Conservation (phyloP, 1,140 invertebrate genomes). For the Spodoptera frugiperda region DNA sequence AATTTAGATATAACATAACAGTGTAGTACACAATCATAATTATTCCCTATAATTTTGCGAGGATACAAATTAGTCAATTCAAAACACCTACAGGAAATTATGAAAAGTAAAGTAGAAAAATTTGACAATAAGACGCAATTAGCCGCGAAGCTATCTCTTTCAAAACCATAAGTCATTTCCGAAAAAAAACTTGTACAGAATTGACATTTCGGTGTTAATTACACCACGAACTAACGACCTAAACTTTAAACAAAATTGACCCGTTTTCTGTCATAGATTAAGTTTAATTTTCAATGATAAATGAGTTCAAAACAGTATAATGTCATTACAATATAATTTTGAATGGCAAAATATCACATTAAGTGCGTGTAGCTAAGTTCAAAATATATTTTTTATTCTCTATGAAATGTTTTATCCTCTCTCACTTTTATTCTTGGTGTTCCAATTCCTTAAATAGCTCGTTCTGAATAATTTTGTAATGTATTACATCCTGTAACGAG, state of each 20-base stretch:
- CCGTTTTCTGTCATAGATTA: neutral
- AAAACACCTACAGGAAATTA: too few relatives aligned
- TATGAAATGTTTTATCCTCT: neutral
- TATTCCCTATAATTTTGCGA: too few relatives aligned
- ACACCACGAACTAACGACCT: constrained; percentile 6
- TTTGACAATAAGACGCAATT: too few relatives aligned
- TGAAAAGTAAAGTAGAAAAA: too few relatives aligned
- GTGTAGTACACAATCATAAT: too few relatives aligned
- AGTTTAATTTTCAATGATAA: neutral
- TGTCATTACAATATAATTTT: too few relatives aligned
- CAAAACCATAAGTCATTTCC: neutral
- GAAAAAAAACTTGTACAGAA: neutral
- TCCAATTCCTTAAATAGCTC: neutral
- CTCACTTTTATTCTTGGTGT: neutral
- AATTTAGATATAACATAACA: too few relatives aligned
- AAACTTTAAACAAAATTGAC: constrained; percentile 1
- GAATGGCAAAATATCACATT: too few relatives aligned
- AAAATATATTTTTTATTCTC: neutral
- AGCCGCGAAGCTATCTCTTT: too few relatives aligned
- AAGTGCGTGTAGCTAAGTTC: too few relatives aligned
- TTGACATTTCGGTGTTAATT: constrained; percentile 5
- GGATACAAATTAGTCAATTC: too few relatives aligned
- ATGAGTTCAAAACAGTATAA: too few relatives aligned
- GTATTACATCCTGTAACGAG: constrained; percentile 21
- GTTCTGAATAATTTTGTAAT: constrained; percentile 16